phyloP scores from a whole-genome alignment of 1,140 invertebrate genomes.

The Caenorhabditis remanei region DNA sequence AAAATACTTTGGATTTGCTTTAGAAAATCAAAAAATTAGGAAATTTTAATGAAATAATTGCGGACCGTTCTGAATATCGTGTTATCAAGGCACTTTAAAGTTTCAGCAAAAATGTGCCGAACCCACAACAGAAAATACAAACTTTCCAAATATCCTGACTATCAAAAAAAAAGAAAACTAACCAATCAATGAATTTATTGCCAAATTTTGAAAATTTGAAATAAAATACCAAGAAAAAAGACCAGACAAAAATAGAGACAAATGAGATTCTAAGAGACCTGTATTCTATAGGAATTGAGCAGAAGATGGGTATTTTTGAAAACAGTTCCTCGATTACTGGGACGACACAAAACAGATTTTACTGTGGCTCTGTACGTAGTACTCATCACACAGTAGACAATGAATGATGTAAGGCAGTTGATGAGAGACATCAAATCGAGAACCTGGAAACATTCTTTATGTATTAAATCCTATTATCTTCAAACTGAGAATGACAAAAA shows the following conservation, averaged over 20 bases:
- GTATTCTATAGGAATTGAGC: slow-evolving; percentile 48
- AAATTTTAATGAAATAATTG: too few relatives aligned
- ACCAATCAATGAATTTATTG: too few relatives aligned
- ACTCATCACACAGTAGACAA: slow-evolving; percentile 66
- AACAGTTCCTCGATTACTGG: background rate
- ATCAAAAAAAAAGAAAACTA: too few relatives aligned
- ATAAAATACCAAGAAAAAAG: too few relatives aligned
- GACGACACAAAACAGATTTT: slow-evolving; percentile 24
- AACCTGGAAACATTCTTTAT: background rate
- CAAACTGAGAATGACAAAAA: background rate
- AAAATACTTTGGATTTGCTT: too few relatives aligned
- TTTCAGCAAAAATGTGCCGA: too few relatives aligned
- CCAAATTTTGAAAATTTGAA: too few relatives aligned
- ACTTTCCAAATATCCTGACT: too few relatives aligned
- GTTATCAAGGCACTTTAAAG: too few relatives aligned
- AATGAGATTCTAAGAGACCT: slow-evolving; percentile 45
- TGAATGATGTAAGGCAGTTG: slow-evolving; percentile 65
- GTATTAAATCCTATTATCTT: background rate
- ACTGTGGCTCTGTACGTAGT: slow-evolving; percentile 56
- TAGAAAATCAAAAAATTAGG: too few relatives aligned
- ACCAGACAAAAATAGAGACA: background rate
- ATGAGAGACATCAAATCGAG: slow-evolving; percentile 67
- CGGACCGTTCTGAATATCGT: too few relatives aligned
- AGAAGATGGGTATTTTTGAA: slow-evolving; percentile 46
- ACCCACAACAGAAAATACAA: too few relatives aligned